These are phyloP conservation scores for Halictus ligatus DNA, from an alignment of 2,888 invertebrate species.

Conservation along the genomic window DNA sequence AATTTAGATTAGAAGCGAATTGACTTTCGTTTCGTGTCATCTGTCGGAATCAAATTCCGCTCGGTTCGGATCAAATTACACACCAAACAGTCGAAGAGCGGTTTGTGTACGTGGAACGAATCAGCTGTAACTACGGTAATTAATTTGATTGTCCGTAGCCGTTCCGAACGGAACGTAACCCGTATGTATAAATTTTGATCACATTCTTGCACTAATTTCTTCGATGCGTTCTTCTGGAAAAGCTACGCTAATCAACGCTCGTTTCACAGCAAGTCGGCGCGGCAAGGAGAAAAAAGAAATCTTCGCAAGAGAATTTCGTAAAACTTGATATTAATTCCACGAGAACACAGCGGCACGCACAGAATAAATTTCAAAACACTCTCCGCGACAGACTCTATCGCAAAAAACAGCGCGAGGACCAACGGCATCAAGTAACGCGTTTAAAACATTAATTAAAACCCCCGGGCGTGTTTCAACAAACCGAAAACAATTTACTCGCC, in stretches of 20 bases:
- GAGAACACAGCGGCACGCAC: background rate
- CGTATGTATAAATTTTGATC: background rate
- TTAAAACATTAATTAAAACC: conserved; percentile 8
- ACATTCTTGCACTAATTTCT: background rate
- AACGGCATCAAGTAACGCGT: too few species aligned
- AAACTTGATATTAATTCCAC: background rate
- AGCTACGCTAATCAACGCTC: background rate
- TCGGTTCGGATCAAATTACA: too few species aligned
- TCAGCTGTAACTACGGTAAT: too few species aligned
- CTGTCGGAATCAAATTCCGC: background rate
- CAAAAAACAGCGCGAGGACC: background rate
- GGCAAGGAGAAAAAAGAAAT: background rate
- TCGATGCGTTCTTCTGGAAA: background rate
- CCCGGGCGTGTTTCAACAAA: background rate
- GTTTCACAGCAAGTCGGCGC: background rate
- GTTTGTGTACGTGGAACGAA: too few species aligned
- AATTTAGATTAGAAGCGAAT: background rate
- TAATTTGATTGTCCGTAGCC: too few species aligned
- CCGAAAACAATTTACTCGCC: background rate
- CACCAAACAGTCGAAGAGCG: too few species aligned
- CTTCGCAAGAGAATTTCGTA: background rate
- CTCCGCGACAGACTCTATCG: background rate
- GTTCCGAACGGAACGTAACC: background rate
- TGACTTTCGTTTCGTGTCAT: background rate
- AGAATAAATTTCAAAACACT: background rate